Evolutionary conservation across 1,140 invertebrate genomes (phyloP).

Genomic region (Apolygus lucorum): DNA sequence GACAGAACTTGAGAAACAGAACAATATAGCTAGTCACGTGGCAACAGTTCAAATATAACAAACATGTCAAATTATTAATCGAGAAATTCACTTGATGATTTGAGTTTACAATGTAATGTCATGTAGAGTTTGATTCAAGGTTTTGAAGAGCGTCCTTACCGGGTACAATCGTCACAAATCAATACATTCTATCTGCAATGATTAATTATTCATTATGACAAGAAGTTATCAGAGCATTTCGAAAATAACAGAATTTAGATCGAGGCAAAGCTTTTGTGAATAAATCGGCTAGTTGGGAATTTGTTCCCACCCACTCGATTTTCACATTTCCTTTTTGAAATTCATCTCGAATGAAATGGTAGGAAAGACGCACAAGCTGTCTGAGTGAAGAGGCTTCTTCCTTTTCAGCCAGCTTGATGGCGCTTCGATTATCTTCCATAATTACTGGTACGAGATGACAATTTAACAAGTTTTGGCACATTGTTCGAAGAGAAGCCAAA

Average conservation of each 20-base stretch:
- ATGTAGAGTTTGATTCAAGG: no score
- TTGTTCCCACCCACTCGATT: not conserved
- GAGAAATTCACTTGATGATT: no score
- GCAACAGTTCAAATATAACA: no score
- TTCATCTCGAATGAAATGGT: not conserved
- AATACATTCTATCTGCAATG: no score
- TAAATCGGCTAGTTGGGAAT: not conserved
- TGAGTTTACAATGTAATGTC: no score
- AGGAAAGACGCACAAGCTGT: not conserved
- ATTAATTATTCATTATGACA: no score
- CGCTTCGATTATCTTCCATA: not conserved
- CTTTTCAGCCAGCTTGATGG: not conserved
- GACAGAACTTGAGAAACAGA: no score
- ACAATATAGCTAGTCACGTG: no score
- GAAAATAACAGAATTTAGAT: not conserved
- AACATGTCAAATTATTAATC: no score
- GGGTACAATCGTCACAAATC: no score
- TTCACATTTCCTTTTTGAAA: not conserved
- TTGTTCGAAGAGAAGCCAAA: slow-evolving; percentile 33
- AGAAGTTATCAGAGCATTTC: not conserved
- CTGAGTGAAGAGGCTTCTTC: not conserved
- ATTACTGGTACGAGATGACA: not conserved
- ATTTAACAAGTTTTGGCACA: slow-evolving; percentile 16
- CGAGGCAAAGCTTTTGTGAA: not conserved
- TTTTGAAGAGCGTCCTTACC: no score